Base-by-base conservation (phyloP, 2,113 vertebrate species). In the Rhinoderma darwinii region DNA sequence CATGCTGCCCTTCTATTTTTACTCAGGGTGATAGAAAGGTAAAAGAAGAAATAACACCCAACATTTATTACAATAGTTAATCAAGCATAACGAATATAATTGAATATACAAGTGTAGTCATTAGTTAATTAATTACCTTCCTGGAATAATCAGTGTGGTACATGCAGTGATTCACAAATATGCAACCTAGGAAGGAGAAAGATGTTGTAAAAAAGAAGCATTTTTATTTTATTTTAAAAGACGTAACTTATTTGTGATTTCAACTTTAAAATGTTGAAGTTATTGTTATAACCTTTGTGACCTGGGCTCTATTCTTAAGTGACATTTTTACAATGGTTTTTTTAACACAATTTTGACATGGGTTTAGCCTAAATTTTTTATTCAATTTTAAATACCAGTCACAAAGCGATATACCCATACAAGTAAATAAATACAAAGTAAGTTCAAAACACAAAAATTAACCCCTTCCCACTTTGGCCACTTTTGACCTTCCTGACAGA, bases 61-160 rank as follows among this genome's bases (percentile, higher is more conserved):
- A 89, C 54, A 89, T 90, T 89, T 93, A 92, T 93, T 93, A 91
- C 90, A 92, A 94, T 93, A 92, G 92, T 93, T 92, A 94, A 94
- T 93, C 94, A 95, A 93, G 89, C 92, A 90, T 93, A 92, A 93
- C 91, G 82, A 89, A 88, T 92, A 59, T 93, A 95, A 95, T 94
- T 94, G 91, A 94, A 94, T 90, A 91, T 90, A 93, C 90, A 92
- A 94, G 92, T 89, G 78, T 93, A 93, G 91, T 93, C 93, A 94
- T 94, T 94, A 91, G 90, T 91, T 93, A 93, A 95, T 95, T 93
- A 95, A 95, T 95, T 94, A 90, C 91, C 92, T 92, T 89, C 90
- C 88, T 89, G 89, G 92, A 92, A 91, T 90, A 92, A 91, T 93
- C 92, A 90, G 87, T 90, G 89, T 89, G 91, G 87, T 92, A 90